Conservation (phyloP, 2,888 invertebrate genomes). For the Julus scanicus region DNA sequence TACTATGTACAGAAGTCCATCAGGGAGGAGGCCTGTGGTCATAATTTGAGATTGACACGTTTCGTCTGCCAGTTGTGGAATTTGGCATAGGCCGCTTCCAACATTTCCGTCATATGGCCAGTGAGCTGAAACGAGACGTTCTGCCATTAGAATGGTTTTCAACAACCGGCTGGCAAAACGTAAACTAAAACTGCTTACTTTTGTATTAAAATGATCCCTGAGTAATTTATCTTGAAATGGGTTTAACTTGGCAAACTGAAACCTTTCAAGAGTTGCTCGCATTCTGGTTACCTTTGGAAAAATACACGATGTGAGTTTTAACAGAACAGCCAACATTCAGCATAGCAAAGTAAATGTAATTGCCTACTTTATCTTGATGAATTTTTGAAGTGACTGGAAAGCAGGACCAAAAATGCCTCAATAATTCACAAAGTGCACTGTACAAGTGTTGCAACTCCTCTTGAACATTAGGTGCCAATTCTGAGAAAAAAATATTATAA, state of each 20-base stretch:
- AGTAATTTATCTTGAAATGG: slow-evolving; percentile 65
- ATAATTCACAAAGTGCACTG: slow-evolving; percentile 85
- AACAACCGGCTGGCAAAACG: not conserved
- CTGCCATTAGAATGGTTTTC: not conserved
- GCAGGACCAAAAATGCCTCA: slow-evolving; percentile 95
- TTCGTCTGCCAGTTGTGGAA: slow-evolving; percentile 82
- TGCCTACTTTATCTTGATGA: slow-evolving; percentile 74
- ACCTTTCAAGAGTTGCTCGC: slow-evolving; percentile 88
- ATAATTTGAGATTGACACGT: slow-evolving; percentile 51
- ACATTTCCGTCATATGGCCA: slow-evolving; percentile 85
- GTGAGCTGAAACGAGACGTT: slow-evolving; percentile 62
- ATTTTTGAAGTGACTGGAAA: slow-evolving; percentile 82
- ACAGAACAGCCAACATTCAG: not conserved
- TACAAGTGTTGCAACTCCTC: slow-evolving; percentile 87
- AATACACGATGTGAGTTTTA: not conserved
- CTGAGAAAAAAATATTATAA: slow-evolving; percentile 68
- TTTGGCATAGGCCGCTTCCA: slow-evolving; percentile 86
- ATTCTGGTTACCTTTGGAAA: slow-evolving; percentile 77
- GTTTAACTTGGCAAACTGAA: slow-evolving; percentile 82
- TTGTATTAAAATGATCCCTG: slow-evolving; percentile 64
- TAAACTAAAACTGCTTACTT: slow-evolving; percentile 54
- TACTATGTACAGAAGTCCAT: slow-evolving; percentile 5
- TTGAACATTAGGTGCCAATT: slow-evolving; percentile 85
- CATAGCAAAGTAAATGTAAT: not conserved
- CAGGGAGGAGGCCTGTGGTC: not conserved